Percentiles rank a stretch among this genome's conserved stretches.
These are phyloP conservation scores for Aphrophora alni DNA, from an alignment of 2,888 invertebrate species.

Conservation along the genomic window DNA sequence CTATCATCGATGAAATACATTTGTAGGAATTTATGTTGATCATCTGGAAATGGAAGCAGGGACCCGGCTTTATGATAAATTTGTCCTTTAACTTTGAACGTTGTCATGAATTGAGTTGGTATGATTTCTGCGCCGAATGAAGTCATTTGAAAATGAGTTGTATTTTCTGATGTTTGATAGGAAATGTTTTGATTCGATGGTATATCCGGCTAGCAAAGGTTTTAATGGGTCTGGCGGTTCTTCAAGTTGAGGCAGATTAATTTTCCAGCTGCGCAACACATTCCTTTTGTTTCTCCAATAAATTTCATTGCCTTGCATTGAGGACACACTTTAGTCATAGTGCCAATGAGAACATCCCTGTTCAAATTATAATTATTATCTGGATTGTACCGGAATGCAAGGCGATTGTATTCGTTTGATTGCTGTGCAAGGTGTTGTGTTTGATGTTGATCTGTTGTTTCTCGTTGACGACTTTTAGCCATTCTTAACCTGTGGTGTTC, in stretches of 20 bases:
- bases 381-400: too few species aligned
- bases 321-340: too few species aligned
- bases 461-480: too few species aligned
- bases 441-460: too few species aligned
- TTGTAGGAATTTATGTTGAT: constrained; percentile 38
- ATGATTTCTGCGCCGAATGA: constrained; percentile 40
- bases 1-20: constrained; percentile 43
- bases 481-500: too few species aligned
- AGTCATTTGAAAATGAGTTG: constrained; percentile 41
- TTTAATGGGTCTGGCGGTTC: too few species aligned
- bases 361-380: too few species aligned
- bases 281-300: neutral
- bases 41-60: constrained; percentile 41
- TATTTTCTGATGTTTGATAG: neutral
- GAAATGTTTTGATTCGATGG: neutral
- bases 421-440: too few species aligned
- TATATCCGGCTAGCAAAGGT: too few species aligned
- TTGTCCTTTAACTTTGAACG: constrained; percentile 14
- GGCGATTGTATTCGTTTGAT: too few species aligned
- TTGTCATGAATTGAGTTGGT: neutral
- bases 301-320: neutral
- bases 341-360: too few species aligned
- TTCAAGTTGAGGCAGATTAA: neutral
- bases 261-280: neutral
- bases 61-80: constrained; percentile 11